Base-by-base conservation (phyloP, 2,113 vertebrate species). In the Hemichromis elongatus region DNA sequence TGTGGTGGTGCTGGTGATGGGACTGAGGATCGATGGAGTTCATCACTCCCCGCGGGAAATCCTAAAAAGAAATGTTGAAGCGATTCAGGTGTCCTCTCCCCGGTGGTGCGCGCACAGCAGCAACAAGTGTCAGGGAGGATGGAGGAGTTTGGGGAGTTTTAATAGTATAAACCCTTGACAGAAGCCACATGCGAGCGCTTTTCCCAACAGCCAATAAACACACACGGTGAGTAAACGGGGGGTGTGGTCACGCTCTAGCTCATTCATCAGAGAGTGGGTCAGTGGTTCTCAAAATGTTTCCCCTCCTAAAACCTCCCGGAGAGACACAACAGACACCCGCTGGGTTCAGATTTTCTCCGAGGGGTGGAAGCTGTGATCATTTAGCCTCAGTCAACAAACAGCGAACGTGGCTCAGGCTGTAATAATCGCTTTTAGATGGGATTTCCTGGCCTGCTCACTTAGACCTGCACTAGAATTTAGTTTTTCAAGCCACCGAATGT, bases 21-120 rank as follows among this genome's bases (percentile, higher is more conserved):
- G 95, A 86, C 93, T 96, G 96, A 82, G 96, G 95, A 75, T 96
- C 96, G 90, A 95, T 90, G 93, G 96, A 95, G 96, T 96, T 97
- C 97, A 97, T 97, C 94, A 95, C 94, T 95, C 93, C 94, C 88
- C 83, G 63, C 83, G 84, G 92, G 89, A 89, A 92, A 82, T 75
- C 89, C 87, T 86, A 57, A 61, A 66, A 90, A 83, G 85, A 92
- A 19, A 84, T 1, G 86, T 40, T 83, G 88, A 28, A 63, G 86
- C 82, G 85, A 78, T 82, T 89, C 88, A 77, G 85, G 80, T 83
- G 88, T 82, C 80, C 77, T 86, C 84, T 66, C 53, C 57, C 57
- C 79, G 63, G 85, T 3, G 81, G 81, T 54, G 91, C 83, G 79
- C 75, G 24, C 37, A 77, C 52, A 70, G 89, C 91, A 86, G 93